Conservation (phyloP, 2,113 vertebrate genomes). For the Fulmarus glacialis region DNA sequence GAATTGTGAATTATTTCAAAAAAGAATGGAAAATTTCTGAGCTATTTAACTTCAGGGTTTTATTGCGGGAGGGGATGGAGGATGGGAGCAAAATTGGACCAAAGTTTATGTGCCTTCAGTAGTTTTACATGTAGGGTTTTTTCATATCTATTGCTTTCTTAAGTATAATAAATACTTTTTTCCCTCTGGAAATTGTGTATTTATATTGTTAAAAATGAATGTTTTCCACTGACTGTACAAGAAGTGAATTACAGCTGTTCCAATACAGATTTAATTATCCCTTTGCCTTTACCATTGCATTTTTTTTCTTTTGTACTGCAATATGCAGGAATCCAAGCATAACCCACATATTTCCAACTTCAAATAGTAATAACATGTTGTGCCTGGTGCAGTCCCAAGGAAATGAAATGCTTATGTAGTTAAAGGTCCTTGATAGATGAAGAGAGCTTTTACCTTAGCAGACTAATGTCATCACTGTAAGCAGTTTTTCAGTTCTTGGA, state of each 20-base stretch:
- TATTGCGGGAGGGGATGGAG: not conserved
- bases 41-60: constrained; percentile 55
- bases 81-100: constrained; percentile 72
- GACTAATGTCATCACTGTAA: not conserved
- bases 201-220: constrained; percentile 52
- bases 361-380: not conserved
- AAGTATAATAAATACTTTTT: constrained; percentile 49
- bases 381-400: constrained; percentile 25
- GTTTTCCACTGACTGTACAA: constrained; percentile 6
- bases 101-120: constrained; percentile 89
- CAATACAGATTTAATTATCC: constrained; percentile 28
- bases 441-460: constrained; percentile 3
- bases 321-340: not conserved
- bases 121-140: constrained; percentile 60
- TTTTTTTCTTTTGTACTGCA: not conserved
- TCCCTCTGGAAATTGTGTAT: constrained; percentile 20
- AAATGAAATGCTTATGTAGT: not conserved
- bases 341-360: not conserved
- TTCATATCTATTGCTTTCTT: constrained; percentile 64
- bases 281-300: constrained; percentile 20
- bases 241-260: constrained; percentile 39
- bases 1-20: constrained; percentile 41
- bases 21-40: constrained; percentile 29
- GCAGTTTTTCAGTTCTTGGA: constrained; percentile 32
- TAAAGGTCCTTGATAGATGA: constrained; percentile 13